phyloP scores from a whole-genome alignment of 2,888 invertebrate genomes.

The Tortrix viridana region DNA sequence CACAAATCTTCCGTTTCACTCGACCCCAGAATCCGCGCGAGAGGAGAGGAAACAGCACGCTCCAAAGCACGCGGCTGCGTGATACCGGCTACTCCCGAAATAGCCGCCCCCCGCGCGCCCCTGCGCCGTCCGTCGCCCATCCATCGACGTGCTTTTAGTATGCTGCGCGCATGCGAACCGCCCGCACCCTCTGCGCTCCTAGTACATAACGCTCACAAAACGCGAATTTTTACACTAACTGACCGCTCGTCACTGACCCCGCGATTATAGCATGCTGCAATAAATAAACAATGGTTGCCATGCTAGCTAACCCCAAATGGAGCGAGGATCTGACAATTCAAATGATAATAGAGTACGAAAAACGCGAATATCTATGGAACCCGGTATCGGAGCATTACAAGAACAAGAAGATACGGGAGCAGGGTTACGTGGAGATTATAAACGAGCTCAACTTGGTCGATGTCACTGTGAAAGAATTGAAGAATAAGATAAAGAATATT shows the following conservation, averaged over 20 bases:
- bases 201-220: slow-evolving; percentile 58
- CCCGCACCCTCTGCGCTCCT: slow-evolving; percentile 81
- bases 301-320: slow-evolving; percentile 81
- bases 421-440: slow-evolving; percentile 80
- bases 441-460: slow-evolving; percentile 76
- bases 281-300: slow-evolving; percentile 71
- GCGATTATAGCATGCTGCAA: slow-evolving; percentile 64
- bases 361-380: slow-evolving; percentile 80
- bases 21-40: slow-evolving; percentile 77
- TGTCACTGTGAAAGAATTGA: slow-evolving; percentile 80
- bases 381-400: slow-evolving; percentile 81
- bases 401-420: slow-evolving; percentile 80
- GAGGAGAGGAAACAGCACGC: slow-evolving; percentile 82
- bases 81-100: slow-evolving; percentile 82
- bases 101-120: slow-evolving; percentile 74
- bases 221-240: slow-evolving; percentile 61
- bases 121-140: slow-evolving; percentile 52
- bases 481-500: slow-evolving; percentile 82
- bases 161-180: slow-evolving; percentile 84
- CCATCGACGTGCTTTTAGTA: slow-evolving; percentile 85
- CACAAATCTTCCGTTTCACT: slow-evolving; percentile 84
- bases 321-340: slow-evolving; percentile 81
- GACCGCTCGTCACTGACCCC: slow-evolving; percentile 43
- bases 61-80: slow-evolving; percentile 83
- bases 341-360: slow-evolving; percentile 81